Conservation (phyloP, 2,113 vertebrate species). For the Campylomormyrus numenius region DNA sequence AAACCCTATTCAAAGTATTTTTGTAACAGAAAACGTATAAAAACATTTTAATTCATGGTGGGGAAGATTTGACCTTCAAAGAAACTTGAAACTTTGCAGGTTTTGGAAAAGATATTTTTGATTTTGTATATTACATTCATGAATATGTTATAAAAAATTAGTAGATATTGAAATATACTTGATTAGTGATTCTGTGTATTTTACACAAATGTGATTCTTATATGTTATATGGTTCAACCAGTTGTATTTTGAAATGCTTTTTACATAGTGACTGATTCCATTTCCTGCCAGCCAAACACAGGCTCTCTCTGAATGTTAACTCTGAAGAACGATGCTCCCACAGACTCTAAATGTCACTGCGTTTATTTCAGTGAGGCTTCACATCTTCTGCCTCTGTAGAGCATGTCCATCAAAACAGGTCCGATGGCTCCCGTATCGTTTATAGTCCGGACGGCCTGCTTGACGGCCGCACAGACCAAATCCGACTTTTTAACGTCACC, state of each 20-base stretch:
- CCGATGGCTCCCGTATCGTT: neutral
- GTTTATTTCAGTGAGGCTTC: neutral
- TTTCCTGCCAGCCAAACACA: slow-evolving; percentile 62
- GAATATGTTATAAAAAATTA: slow-evolving; percentile 71
- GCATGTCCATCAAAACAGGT: neutral
- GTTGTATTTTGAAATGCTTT: slow-evolving; percentile 77
- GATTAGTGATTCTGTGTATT: slow-evolving; percentile 81
- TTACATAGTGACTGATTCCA: slow-evolving; percentile 71
- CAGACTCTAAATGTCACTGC: neutral
- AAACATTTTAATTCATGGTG: slow-evolving; percentile 61
- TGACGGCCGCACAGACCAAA: neutral
- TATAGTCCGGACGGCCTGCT: neutral
- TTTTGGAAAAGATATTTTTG: slow-evolving; percentile 66
- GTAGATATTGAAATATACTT: slow-evolving; percentile 80
- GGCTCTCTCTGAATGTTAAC: slow-evolving; percentile 45
- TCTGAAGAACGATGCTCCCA: neutral
- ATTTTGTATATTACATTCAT: slow-evolving; percentile 88
- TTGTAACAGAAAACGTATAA: slow-evolving; percentile 47
- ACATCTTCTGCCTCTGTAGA: neutral
- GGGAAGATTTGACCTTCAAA: slow-evolving; percentile 61
- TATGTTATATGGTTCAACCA: slow-evolving; percentile 79
- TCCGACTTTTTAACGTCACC: neutral
- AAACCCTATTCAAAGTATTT: slow-evolving; percentile 69
- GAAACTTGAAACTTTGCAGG: slow-evolving; percentile 84
- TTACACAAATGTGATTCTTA: slow-evolving; percentile 84